phyloP scores from a whole-genome alignment of 2,113 vertebrate genomes.

The Trinectes maculatus region DNA sequence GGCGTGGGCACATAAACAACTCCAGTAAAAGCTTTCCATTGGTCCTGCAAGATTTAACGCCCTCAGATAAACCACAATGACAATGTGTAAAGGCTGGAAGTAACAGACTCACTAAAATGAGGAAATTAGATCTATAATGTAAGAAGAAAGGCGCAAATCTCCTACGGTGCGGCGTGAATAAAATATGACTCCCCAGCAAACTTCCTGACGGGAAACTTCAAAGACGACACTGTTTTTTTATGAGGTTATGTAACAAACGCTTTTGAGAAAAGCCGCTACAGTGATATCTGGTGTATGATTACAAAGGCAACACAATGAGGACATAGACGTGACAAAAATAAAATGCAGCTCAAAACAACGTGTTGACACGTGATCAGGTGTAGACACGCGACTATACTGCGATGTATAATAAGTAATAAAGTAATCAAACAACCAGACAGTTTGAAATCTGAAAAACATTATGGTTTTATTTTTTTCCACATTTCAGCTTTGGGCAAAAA shows the following conservation, averaged over 20 bases:
- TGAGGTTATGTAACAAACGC: background rate
- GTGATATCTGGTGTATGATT: background rate
- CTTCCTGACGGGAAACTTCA: conserved; percentile 11
- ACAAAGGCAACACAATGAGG: background rate
- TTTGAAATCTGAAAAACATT: background rate
- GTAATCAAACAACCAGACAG: background rate
- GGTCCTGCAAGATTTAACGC: conserved; percentile 22
- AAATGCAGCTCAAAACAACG: no score
- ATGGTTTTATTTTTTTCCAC: background rate
- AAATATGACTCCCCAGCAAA: conserved; percentile 38
- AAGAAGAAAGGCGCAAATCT: conserved; percentile 21
- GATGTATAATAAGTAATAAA: no score
- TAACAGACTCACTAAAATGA: no score
- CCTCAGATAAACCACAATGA: conserved; percentile 34
- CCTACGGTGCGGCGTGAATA: conserved; percentile 5
- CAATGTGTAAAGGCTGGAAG: conserved; percentile 1
- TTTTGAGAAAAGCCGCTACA: background rate
- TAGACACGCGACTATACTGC: no score
- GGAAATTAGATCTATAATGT: conserved; percentile 24
- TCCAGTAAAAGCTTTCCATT: conserved; percentile 12
- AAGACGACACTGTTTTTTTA: background rate
- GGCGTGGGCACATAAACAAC: conserved; percentile 19
- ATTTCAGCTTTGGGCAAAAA: background rate
- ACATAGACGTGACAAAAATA: background rate
- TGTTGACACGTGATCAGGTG: no score